Evolutionary conservation across 2,888 invertebrate genomes (phyloP).

Genomic region (Drosophila neotestacea): DNA sequence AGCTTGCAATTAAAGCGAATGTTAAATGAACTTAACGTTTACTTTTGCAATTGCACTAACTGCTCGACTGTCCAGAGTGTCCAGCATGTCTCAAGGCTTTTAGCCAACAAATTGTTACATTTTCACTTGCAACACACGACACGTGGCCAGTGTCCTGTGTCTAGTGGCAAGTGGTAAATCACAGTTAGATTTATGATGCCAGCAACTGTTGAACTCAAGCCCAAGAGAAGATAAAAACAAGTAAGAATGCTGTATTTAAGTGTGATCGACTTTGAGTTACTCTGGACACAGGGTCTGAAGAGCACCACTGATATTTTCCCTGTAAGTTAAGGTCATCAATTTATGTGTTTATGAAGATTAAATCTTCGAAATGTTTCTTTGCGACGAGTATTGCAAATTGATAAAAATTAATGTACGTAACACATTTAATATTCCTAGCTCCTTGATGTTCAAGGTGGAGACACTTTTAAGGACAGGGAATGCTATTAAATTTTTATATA

Average conservation of each 20-base stretch:
- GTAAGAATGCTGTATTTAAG: not conserved
- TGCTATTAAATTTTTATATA: too few species aligned
- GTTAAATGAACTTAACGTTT: constrained; percentile 22
- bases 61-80: not conserved
- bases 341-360: too few species aligned
- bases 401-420: not conserved
- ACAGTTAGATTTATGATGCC: constrained; percentile 45
- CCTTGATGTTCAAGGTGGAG: too few species aligned
- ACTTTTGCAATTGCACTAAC: not conserved
- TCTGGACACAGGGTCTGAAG: not conserved
- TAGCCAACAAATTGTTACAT: constrained; percentile 25
- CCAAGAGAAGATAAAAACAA: constrained; percentile 2
- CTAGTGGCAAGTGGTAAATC: constrained; percentile 27
- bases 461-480: too few species aligned
- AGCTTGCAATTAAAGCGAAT: constrained; percentile 53
- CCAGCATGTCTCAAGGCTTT: not conserved
- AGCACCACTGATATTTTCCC: too few species aligned
- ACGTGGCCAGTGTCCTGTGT: constrained; percentile 14
- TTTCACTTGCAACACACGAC: constrained; percentile 11
- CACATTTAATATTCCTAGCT: too few species aligned
- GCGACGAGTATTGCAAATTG: not conserved
- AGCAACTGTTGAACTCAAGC: constrained; percentile 2
- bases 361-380: too few species aligned
- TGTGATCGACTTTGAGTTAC: not conserved
- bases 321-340: too few species aligned